phyloP scores from a whole-genome alignment of 1,140 invertebrate genomes.

The Gyrodactylus salaris region DNA sequence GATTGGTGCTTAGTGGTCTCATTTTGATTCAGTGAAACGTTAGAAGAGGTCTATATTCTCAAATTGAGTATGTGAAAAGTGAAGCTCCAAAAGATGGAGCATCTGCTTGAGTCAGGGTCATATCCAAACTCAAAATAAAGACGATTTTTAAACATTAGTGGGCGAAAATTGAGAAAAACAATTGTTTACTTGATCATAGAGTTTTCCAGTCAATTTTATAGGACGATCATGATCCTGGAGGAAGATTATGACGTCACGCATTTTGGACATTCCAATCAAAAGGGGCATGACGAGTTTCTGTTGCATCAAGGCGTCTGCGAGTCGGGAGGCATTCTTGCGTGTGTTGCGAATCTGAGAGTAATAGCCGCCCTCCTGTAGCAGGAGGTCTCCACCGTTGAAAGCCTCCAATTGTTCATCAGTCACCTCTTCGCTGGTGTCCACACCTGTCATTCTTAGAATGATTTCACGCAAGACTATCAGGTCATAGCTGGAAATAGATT shows the following conservation, averaged over 20 bases:
- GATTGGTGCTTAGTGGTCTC: too few species aligned
- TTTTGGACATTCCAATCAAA: constrained; percentile 74
- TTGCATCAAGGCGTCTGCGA: constrained; percentile 67
- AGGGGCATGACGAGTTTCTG: constrained; percentile 62
- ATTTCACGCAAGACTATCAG: constrained; percentile 78
- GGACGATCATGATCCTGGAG: constrained; percentile 30
- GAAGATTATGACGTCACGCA: constrained; percentile 50
- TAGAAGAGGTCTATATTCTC: too few species aligned
- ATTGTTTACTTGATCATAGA: constrained; percentile 24
- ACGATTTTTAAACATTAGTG: too few species aligned
- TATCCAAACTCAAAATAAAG: too few species aligned
- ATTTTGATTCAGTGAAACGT: too few species aligned
- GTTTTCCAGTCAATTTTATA: constrained; percentile 35
- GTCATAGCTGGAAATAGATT: constrained; percentile 35
- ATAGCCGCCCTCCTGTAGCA: constrained; percentile 72
- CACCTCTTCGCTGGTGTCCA: constrained; percentile 77
- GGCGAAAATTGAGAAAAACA: too few species aligned
- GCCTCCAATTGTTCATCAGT: constrained; percentile 75
- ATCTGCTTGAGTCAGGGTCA: too few species aligned
- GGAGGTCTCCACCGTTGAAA: constrained; percentile 66
- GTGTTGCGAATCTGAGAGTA: constrained; percentile 83
- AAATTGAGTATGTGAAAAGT: too few species aligned
- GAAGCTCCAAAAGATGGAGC: too few species aligned
- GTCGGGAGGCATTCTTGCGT: constrained; percentile 61
- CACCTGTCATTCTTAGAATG: constrained; percentile 92